phyloP scores from a whole-genome alignment of 2,888 invertebrate species.

The Linnaemya vulpina region DNA sequence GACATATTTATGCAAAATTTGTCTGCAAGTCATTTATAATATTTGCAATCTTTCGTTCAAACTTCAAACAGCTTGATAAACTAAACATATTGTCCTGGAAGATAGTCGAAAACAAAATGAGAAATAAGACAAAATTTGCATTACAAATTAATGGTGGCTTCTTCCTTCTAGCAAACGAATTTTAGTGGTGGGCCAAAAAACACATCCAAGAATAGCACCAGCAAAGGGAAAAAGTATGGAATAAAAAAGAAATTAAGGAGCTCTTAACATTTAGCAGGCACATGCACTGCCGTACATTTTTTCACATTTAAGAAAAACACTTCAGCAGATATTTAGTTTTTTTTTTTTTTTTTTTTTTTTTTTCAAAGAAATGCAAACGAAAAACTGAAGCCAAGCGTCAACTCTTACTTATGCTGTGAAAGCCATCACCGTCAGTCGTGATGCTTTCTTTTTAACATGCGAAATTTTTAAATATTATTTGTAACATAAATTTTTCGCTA shows the following conservation, averaged over 20 bases:
- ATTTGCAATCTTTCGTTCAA: not conserved
- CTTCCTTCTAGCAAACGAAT: conserved; percentile 22
- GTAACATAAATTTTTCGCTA: conserved; percentile 5
- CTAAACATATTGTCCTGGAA: conserved; percentile 36
- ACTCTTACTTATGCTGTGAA: conserved; percentile 18
- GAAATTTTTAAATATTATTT: conserved; percentile 28
- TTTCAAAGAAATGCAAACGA: conserved; percentile 34
- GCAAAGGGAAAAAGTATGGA: not conserved
- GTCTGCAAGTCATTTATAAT: not conserved
- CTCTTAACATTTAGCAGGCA: conserved; percentile 11
- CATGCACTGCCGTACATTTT: conserved; percentile 21
- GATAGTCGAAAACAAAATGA: conserved; percentile 5
- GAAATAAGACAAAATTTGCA: conserved; percentile 55
- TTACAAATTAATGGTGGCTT: conserved; percentile 68
- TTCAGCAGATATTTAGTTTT: conserved; percentile 18
- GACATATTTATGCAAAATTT: not conserved
- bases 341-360: conserved; percentile 53
- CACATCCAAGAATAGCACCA: conserved; percentile 33
- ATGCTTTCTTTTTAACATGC: conserved; percentile 44
- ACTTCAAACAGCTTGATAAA: conserved; percentile 32
- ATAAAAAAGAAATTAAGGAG: conserved; percentile 14
- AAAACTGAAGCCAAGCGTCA: conserved; percentile 37
- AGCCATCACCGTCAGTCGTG: conserved; percentile 13
- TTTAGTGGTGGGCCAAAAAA: conserved; percentile 19
- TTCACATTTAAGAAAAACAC: conserved; percentile 28